Evolutionary conservation across 37 sponge, comb jelly and placozoan genomes (phyloP), one percentile per base, ranked within the genome.

Genomic region (Ianthella basta): DNA sequence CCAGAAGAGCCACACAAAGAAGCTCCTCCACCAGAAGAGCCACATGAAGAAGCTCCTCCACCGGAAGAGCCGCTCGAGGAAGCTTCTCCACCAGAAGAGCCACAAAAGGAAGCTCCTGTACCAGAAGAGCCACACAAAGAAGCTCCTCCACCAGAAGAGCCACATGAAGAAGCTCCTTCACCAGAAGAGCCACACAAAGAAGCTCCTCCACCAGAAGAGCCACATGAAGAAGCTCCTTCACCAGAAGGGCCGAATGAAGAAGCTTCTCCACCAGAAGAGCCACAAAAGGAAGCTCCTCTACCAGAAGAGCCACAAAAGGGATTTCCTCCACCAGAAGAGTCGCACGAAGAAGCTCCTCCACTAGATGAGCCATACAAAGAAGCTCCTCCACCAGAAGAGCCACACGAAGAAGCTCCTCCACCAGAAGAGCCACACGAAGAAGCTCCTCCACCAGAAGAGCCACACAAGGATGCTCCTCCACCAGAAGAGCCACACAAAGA

Each of bases 91-190:
- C 19, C 27, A n/a, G 34, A 10, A 69, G 70, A 69, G 34, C 35
- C 29, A 4, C 70, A 69, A 35, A 12, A 1, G 1, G 70, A 30
- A 69, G 70, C 12, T 6, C 70, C 70, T 34, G 10, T 6, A n/a
- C 29, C 29, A 69, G 70, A 30, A 32, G 70, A 69, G 50, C 50
- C 50, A 4, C 18, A 69, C 12, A 1, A 1, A n/a, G 70, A 69
- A 69, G 70, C 12, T 6, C 70, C 70, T n/a, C 34, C 70, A n/a
- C 29, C 29, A 69, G 33, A 10, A 69, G 70, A 69, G 18, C 63
- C 63, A 14, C n/a, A 61, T 5, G 14, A 61, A 4, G 10, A 61
- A 5, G 63, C 15, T 4, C 50, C 50, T 44, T 8, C 3, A 44
- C 50, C 50, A 44, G 50, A 44, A 44, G 63, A 25, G 27, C 63